Base-by-base conservation (phyloP, 2,113 vertebrate genomes). In the Esox niger region DNA sequence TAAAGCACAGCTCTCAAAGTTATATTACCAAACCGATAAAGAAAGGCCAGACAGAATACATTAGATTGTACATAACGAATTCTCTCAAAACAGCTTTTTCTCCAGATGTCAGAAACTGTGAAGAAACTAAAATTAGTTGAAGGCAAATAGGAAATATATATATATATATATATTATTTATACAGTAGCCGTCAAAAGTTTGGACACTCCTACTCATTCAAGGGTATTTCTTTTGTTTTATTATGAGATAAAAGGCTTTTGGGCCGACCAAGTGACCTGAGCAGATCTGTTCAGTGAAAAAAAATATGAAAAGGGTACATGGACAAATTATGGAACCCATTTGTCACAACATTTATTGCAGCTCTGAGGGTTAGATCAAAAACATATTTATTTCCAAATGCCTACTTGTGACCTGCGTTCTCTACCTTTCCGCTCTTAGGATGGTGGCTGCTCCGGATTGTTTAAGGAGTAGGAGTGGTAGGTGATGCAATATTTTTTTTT, bases 1-100 rank as follows among this genome's bases (percentile, higher is more conserved):
- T 93, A 88, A 91, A 91, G 91, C 88, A 86, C 61, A 69, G 88
- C 88, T 87, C 86, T 88, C 82, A 52, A 88, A 89, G 90, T 79
- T 81, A 81, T 0, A 30, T 80, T 86, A 73, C 76, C 66, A 61
- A 68, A 73, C 64, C 85, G 86, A 87, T 84, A 87, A 65, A 71
- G 90, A 72, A 85, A 76, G 72, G 6, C 73, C 86, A 87, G 82
- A 58, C 4, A 74, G 82, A 56, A 83, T 84, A 87, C 76, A 83
- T 88, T 87, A 81, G 17, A 52, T 77, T 59, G 56, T 59, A n/a
- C n/a, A n/a, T n/a, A 27, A 17, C 56, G 26, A 26, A 10, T 49
- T 46, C 23, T 59, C 67, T 60, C 35, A n/a, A 69, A 47, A 69
- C 25, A 5, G 43, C 67, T 62, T 64, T 49, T n/a, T 20, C 30